phyloP scores from a whole-genome alignment of 1,140 invertebrate species.

The Rhizoglyphus robini region DNA sequence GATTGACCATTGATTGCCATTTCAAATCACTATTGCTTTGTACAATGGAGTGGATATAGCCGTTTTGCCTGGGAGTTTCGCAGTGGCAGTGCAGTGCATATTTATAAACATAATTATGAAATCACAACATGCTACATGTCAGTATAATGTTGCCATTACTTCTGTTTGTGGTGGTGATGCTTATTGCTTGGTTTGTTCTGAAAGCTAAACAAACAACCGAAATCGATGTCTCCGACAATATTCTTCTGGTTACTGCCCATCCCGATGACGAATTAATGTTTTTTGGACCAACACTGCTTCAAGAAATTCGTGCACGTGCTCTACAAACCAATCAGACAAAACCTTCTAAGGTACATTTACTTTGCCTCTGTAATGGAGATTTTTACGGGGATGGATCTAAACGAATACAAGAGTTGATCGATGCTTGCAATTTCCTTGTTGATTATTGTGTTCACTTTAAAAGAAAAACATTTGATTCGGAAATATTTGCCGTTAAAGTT shows the following conservation, averaged over 20 bases:
- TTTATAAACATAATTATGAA: too few species aligned
- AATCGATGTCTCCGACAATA: conserved; percentile 1
- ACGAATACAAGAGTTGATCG: background rate
- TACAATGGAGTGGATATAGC: too few species aligned
- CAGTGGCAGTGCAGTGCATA: too few species aligned
- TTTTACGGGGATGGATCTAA: conserved; percentile 10
- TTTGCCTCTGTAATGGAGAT: conserved; percentile 68
- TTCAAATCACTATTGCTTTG: too few species aligned
- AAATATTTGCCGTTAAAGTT: background rate
- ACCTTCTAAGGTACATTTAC: conserved; percentile 50
- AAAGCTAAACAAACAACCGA: background rate
- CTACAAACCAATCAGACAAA: background rate
- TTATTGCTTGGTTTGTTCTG: background rate
- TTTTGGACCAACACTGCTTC: conserved; percentile 74
- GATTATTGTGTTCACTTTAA: background rate
- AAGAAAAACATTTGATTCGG: background rate
- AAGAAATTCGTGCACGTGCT: conserved; percentile 40
- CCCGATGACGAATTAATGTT: conserved; percentile 98
- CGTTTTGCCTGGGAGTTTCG: too few species aligned
- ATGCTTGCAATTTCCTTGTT: background rate
- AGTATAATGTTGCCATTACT: background rate
- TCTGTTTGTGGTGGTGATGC: background rate
- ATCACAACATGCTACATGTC: too few species aligned
- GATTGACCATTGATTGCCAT: too few species aligned
- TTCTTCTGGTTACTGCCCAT: conserved; percentile 73